These are phyloP conservation scores for Poecilia wingei DNA, from an alignment of 2,797 vertebrate species.

Conservation along the genomic window DNA sequence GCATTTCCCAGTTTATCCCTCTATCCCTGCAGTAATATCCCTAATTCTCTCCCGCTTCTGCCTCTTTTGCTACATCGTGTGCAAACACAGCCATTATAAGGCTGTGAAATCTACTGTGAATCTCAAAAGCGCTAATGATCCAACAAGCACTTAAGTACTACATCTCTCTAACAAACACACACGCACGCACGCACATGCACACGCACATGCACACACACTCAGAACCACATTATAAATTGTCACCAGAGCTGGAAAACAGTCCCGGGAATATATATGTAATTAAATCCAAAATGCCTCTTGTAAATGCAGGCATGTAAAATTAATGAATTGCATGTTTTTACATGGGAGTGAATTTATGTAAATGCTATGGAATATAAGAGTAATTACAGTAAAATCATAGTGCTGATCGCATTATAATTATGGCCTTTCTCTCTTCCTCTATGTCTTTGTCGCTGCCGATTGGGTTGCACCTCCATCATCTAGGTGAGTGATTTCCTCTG, in stretches of 20 bases:
- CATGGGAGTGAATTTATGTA: conserved; percentile 65
- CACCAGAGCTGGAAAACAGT: conserved; percentile 68
- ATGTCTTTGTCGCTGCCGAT: conserved; percentile 43
- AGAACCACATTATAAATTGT: conserved; percentile 46
- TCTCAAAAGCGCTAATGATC: conserved; percentile 74
- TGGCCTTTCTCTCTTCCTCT: conserved; percentile 44
- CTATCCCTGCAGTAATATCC: conserved; percentile 45
- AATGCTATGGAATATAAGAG: conserved; percentile 68
- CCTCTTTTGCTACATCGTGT: conserved; percentile 62
- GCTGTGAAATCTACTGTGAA: conserved; percentile 74
- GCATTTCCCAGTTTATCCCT: conserved; percentile 39
- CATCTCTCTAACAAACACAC: conserved; percentile 31
- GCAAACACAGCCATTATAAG: conserved; percentile 71
- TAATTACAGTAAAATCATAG: conserved; percentile 61
- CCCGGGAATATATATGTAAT: conserved; percentile 69
- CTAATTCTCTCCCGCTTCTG: conserved; percentile 41
- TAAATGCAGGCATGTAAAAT: conserved; percentile 67
- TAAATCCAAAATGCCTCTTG: conserved; percentile 65
- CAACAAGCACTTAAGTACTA: conserved; percentile 66
- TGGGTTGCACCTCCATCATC: conserved; percentile 33
- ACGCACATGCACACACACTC: conserved; percentile 9
- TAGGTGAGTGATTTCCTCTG: conserved; percentile 57
- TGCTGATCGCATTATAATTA: conserved; percentile 62
- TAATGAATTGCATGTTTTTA: conserved; percentile 73
- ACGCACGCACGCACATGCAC: conserved; percentile 9